A percentile compares a stretch with the other conserved stretches of the same genome.
These are phyloP conservation scores for Semaprochilodus insignis DNA, from an alignment of 2,797 vertebrate species.

Conservation along the genomic window DNA sequence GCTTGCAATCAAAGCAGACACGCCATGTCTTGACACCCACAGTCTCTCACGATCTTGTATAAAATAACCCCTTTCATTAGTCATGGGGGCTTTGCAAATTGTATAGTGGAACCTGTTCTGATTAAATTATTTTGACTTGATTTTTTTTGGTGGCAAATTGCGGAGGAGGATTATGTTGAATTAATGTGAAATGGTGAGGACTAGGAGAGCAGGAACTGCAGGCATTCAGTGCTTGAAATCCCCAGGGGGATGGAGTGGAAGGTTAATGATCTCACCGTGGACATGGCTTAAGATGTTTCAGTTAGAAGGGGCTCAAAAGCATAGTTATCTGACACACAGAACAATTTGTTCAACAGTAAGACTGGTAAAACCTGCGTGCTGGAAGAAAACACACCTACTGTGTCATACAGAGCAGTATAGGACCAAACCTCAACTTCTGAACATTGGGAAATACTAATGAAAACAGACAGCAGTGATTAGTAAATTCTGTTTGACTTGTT, in stretches of 20 bases:
- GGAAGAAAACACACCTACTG: neutral
- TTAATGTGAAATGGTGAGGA: slow-evolving; percentile 16
- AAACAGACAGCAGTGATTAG: too few relatives aligned
- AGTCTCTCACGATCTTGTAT: slow-evolving; percentile 3
- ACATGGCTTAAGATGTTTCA: neutral
- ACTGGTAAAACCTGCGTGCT: neutral
- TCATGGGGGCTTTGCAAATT: slow-evolving; percentile 32
- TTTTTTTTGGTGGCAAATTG: slow-evolving; percentile 12
- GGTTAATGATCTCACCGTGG: slow-evolving; percentile 5
- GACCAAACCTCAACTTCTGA: too few relatives aligned
- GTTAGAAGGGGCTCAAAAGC: neutral
- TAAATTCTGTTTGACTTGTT: too few relatives aligned
- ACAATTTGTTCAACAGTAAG: neutral
- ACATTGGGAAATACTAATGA: too few relatives aligned
- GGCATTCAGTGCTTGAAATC: slow-evolving; percentile 6
- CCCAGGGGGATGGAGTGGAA: neutral
- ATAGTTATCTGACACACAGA: neutral
- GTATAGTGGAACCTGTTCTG: slow-evolving; percentile 34
- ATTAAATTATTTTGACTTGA: slow-evolving; percentile 26
- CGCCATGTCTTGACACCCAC: slow-evolving; percentile 6
- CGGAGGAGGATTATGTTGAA: slow-evolving; percentile 24
- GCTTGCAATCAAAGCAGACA: slow-evolving; percentile 3
- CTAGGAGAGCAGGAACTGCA: neutral
- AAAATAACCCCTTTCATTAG: slow-evolving; percentile 44
- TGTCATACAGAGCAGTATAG: neutral